A percentile compares a stretch with the other conserved stretches of the same genome.
phyloP scores from a whole-genome alignment of 2,113 vertebrate genomes.

The Sinocyclocheilus maitianheensis region DNA sequence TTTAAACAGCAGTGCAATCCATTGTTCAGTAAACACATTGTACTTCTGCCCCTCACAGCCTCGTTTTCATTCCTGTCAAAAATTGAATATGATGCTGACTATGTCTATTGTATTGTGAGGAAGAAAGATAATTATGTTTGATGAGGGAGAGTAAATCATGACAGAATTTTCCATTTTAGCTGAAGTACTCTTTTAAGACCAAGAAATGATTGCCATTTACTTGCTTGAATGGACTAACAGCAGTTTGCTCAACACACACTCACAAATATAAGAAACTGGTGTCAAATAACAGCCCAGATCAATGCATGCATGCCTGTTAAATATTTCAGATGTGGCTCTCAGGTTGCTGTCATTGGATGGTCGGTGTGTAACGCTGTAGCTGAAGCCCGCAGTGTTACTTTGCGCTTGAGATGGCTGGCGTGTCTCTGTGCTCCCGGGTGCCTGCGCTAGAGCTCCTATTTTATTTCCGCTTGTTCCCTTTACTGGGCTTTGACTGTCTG shows the following conservation, averaged over 20 bases:
- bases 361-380: constrained; percentile 5
- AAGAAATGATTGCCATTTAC: constrained; percentile 38
- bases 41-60: too few species aligned
- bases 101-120: too few species aligned
- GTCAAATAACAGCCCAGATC: constrained; percentile 9
- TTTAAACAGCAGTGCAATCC: too few species aligned
- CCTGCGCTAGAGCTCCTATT: constrained; percentile 23
- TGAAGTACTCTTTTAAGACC: background rate
- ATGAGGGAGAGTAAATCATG: background rate
- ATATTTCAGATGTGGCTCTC: constrained; percentile 12
- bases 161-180: background rate
- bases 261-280: constrained; percentile 4
- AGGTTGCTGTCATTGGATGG: constrained; percentile 9
- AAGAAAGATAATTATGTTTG: too few species aligned
- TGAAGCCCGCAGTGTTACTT: constrained; percentile 37
- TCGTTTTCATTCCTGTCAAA: too few species aligned
- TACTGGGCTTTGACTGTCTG: constrained; percentile 11
- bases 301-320: constrained; percentile 13
- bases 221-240: constrained; percentile 47
- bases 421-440: constrained; percentile 43
- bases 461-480: constrained; percentile 5
- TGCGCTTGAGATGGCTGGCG: constrained; percentile 27
- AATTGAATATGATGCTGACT: too few species aligned
- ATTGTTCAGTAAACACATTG: too few species aligned
- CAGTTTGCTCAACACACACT: constrained; percentile 13